Conservation (phyloP, 2,888 invertebrate genomes). For the Melolontha melolontha region DNA sequence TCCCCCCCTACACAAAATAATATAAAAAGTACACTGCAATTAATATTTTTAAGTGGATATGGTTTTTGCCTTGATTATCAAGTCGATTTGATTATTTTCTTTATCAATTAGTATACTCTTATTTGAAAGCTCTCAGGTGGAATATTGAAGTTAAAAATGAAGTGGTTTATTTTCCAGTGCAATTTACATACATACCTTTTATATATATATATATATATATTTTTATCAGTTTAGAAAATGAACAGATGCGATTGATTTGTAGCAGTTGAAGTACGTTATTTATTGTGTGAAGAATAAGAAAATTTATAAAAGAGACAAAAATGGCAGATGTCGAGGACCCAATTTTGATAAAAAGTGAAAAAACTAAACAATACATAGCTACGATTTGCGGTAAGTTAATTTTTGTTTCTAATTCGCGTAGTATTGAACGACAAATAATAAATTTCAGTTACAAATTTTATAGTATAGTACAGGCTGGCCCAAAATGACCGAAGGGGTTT, state of each 20-base stretch:
- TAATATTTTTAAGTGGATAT: no score
- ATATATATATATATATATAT: no score
- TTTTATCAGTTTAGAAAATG: slow-evolving; percentile 26
- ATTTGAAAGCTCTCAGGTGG: background rate
- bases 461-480: no score
- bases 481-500: no score
- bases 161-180: slow-evolving; percentile 3
- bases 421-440: no score
- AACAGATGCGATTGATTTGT: background rate
- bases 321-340: slow-evolving; percentile 39
- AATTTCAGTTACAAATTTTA: no score
- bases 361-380: slow-evolving; percentile 47
- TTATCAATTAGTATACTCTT: no score
- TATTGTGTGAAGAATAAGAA: slow-evolving; percentile 2
- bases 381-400: slow-evolving; percentile 46
- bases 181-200: slow-evolving; percentile 22
- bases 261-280: background rate
- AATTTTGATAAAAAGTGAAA: slow-evolving; percentile 38
- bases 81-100: no score
- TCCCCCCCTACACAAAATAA: no score
- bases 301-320: background rate
- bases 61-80: no score
- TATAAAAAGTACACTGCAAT: no score
- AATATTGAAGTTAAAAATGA: background rate
- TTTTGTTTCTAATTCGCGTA: no score